Percentiles rank a stretch among this genome's conserved stretches.
These are phyloP conservation scores for Leptopterna dolabrata DNA, from an alignment of 2,888 invertebrate genomes.

Conservation along the genomic window DNA sequence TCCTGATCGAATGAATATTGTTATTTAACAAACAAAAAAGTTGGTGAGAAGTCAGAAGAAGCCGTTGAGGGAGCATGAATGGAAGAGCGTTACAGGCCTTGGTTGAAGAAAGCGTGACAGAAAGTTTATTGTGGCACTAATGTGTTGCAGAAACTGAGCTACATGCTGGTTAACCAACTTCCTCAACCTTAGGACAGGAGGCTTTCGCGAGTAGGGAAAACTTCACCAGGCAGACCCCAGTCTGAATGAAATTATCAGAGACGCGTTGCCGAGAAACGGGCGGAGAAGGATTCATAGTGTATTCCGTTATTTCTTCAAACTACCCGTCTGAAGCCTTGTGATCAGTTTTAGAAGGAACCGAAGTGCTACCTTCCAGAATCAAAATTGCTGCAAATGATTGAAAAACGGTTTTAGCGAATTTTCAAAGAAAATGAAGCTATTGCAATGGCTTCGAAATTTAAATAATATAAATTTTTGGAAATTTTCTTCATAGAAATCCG, in stretches of 20 bases:
- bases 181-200: background rate
- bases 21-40: too few species aligned
- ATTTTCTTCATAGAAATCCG: too few species aligned
- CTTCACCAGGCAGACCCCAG: background rate
- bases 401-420: too few species aligned
- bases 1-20: too few species aligned
- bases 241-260: background rate
- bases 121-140: slow-evolving; percentile 30
- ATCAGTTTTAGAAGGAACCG: too few species aligned
- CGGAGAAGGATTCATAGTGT: background rate
- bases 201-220: background rate
- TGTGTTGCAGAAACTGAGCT: slow-evolving; percentile 24
- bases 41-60: too few species aligned
- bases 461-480: too few species aligned
- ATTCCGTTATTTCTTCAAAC: background rate
- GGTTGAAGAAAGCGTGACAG: background rate
- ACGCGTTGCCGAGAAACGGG: background rate
- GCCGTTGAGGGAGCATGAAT: background rate
- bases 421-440: too few species aligned
- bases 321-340: too few species aligned
- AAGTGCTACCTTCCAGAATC: too few species aligned
- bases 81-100: background rate
- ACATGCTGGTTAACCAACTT: background rate
- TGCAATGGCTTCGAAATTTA: too few species aligned
- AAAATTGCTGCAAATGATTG: too few species aligned